phyloP scores from a whole-genome alignment of 2,797 vertebrate species.

The Syngnathus acus region DNA sequence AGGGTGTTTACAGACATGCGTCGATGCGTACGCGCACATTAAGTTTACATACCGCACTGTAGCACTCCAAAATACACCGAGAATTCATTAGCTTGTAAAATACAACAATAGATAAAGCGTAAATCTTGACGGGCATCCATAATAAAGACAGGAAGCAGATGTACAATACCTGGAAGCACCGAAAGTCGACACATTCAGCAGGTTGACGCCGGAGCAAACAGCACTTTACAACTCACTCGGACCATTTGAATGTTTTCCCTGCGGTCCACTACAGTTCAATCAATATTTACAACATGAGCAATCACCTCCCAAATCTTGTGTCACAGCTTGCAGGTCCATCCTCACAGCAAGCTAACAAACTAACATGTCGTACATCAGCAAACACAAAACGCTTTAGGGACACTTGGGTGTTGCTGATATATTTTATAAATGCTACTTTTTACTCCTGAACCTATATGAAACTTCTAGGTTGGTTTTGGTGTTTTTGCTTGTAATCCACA shows the following conservation, averaged over 20 bases:
- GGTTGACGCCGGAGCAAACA: constrained; percentile 51
- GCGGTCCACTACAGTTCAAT: constrained; percentile 38
- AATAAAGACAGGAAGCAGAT: constrained; percentile 48
- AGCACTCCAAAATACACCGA: constrained; percentile 17
- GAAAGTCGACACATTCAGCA: constrained; percentile 24
- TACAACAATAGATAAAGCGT: constrained; percentile 36
- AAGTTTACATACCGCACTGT: constrained; percentile 1
- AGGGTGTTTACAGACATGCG: constrained; percentile 45
- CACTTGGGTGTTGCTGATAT: not conserved
- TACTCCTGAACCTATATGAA: not conserved
- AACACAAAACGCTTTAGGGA: constrained; percentile 8
- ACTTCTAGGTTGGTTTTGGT: not conserved
- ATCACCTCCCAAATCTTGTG: constrained; percentile 39
- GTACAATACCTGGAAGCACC: constrained; percentile 58
- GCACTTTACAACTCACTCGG: constrained; percentile 44
- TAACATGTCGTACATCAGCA: constrained; percentile 3
- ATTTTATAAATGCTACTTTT: not conserved
- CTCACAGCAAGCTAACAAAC: not conserved
- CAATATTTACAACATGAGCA: constrained; percentile 53
- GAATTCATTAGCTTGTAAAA: constrained; percentile 33
- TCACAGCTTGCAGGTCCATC: constrained; percentile 5
- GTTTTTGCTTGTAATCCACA: not conserved
- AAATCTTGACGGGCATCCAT: constrained; percentile 34
- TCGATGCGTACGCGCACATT: constrained; percentile 23
- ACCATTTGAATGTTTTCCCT: constrained; percentile 50